Conservation (phyloP, 2,888 invertebrate genomes). For the Drosophila sordidula region DNA sequence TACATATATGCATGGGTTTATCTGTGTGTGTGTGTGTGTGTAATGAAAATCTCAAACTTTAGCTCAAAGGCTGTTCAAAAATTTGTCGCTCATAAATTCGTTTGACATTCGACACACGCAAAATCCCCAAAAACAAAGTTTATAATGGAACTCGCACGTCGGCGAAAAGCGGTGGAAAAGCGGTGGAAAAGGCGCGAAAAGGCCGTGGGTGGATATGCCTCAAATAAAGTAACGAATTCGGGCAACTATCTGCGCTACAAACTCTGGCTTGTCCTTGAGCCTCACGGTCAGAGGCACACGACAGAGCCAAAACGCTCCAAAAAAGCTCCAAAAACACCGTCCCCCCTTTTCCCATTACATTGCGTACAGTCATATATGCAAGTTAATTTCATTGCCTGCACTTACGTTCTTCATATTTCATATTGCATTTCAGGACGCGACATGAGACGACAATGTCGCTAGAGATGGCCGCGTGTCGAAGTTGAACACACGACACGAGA, state of each 20-base stretch:
- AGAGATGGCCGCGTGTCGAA: too few relatives aligned
- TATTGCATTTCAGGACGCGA: slow-evolving; percentile 22
- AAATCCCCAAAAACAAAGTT: slow-evolving; percentile 47
- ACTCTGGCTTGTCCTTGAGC: background rate
- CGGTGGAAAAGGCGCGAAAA: too few relatives aligned
- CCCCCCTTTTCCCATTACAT: background rate
- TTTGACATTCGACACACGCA: slow-evolving; percentile 61
- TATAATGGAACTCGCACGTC: slow-evolving; percentile 45
- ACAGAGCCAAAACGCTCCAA: background rate
- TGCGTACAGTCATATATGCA: slow-evolving; percentile 17
- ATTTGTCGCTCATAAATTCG: slow-evolving; percentile 45
- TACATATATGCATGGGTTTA: too few relatives aligned
- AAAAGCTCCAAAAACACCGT: background rate
- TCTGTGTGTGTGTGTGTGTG: background rate
- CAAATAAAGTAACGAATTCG: slow-evolving; percentile 35
- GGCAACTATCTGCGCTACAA: slow-evolving; percentile 23
- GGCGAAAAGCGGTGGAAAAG: background rate
- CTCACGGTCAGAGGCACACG: background rate
- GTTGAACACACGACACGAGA: too few relatives aligned
- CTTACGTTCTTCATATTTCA: slow-evolving; percentile 23
- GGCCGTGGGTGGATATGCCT: background rate
- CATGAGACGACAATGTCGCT: background rate
- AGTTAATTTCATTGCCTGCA: slow-evolving; percentile 49
- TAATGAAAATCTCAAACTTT: slow-evolving; percentile 35
- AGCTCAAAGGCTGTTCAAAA: slow-evolving; percentile 44